These are phyloP conservation scores for Pachydiplax longipennis DNA, from an alignment of 2,888 invertebrate species.

Conservation along the genomic window DNA sequence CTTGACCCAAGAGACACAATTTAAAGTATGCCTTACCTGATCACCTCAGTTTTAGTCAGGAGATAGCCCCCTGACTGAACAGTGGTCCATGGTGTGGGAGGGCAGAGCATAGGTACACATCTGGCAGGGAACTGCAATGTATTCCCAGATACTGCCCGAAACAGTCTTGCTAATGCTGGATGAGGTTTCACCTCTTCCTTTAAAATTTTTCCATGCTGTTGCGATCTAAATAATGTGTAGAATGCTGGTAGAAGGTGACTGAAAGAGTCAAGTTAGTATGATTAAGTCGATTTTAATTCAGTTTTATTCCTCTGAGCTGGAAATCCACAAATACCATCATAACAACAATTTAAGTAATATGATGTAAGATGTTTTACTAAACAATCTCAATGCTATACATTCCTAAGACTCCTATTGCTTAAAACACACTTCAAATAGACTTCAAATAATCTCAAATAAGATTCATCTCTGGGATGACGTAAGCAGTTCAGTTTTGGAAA, in stretches of 20 bases:
- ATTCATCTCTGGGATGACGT: no score
- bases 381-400: no score
- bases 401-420: no score
- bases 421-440: no score
- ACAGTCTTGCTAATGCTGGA: conserved; percentile 75
- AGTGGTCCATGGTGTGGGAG: conserved; percentile 86
- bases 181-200: conserved; percentile 76
- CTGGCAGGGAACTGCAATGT: conserved; percentile 73
- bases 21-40: conserved; percentile 59
- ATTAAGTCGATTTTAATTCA: background rate
- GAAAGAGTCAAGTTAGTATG: conserved; percentile 50
- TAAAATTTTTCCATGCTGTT: conserved; percentile 56
- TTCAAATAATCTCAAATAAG: no score
- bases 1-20: background rate
- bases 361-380: no score
- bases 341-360: conserved; percentile 7
- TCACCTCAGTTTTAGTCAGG: conserved; percentile 69
- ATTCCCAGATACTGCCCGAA: conserved; percentile 72
- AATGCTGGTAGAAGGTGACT: conserved; percentile 78
- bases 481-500: no score
- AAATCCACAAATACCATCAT: background rate
- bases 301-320: no score
- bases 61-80: conserved; percentile 77
- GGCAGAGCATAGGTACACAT: conserved; percentile 76
- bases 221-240: conserved; percentile 78